Conservation (phyloP, 37 sponge, comb jelly and placozoan genomes). For the Theonella swinhoei region DNA sequence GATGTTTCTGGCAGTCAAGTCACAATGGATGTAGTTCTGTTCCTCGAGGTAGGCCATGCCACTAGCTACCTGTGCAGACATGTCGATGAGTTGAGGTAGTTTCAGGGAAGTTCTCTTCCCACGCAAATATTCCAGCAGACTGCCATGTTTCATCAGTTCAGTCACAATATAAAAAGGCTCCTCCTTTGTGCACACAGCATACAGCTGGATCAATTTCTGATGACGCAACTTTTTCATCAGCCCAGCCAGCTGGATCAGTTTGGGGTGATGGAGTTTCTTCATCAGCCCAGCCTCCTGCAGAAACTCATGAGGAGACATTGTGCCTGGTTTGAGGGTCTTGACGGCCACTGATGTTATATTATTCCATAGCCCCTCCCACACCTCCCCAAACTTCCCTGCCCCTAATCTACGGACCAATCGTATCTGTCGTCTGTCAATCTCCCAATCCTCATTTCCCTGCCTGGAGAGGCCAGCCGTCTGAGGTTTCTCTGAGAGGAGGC, state of each 20-base stretch:
- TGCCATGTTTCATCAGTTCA: constrained; percentile 94
- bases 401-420: too few relatives aligned
- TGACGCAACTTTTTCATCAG: constrained; percentile 91
- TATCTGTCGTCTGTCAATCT: too few relatives aligned
- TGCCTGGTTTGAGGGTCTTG: too few relatives aligned
- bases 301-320: constrained; percentile 93
- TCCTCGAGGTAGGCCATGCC: constrained; percentile 96
- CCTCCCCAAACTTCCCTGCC: too few relatives aligned
- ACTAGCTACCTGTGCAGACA: constrained; percentile 86
- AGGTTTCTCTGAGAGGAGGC: constrained; percentile 82
- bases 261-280: constrained; percentile 96
- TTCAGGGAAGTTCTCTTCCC: constrained; percentile 83
- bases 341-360: too few relatives aligned
- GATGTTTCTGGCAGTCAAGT: constrained; percentile 94
- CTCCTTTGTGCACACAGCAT: too few relatives aligned
- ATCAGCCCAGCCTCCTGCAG: constrained; percentile 93
- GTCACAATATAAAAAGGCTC: constrained; percentile 97
- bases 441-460: too few relatives aligned
- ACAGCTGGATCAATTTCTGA: too few relatives aligned
- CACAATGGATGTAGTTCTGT: constrained; percentile 96
- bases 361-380: too few relatives aligned
- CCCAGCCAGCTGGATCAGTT: constrained; percentile 96
- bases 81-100: constrained; percentile 87
- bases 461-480: constrained; percentile 93
- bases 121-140: constrained; percentile 93